Base-by-base conservation (phyloP, 2,888 invertebrate species). In the Drosophila helvetica region DNA sequence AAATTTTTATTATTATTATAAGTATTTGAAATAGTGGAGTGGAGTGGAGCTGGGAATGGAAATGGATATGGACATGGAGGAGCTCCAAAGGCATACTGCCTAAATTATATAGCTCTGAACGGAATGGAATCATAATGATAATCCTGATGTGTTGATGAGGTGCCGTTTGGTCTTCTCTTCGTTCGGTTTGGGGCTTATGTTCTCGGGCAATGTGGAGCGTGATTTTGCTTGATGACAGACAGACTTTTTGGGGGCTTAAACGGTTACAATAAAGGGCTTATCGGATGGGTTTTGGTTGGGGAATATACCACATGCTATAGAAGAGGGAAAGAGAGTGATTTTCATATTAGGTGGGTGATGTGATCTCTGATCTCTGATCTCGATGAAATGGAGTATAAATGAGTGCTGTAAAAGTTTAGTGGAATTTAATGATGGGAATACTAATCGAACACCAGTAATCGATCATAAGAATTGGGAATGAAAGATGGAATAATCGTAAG, bases 61-160 rank as follows among this genome's bases (percentile, higher is more conserved):
- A 22, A 22, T 22, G 4, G 22, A 0, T 22, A 2, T 10, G 10
- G 9, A 10, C 3, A 15, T 25, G 45, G 50, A 27, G 25, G 53
- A 17, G 47, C 43, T 18, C 56, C 62, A 56, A 67, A 45, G 66
- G 76, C 56, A 53, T 68, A 50, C 45, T 59, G 57, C 25, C 54
- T 68, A 57, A 70, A 70, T 56, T 66, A 80, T 73, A 82, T 82
- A 55, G 73, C 43, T 51, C 63, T 66, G 75, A 47, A 42, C 56
- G 45, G 73, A 63, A 68, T 71, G 54, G 73, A 63, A 68, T 71
- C 59, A 48, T 74, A 84, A 80, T 86, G 81, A 74, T 88, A 84
- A 88, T 86, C 81, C 83, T 86, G 88, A 84, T 84, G 83, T 84
- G 83, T 84, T 84, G 83, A 84, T 84, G 88, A 84, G 83, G 83